A percentile compares a stretch with the other conserved stretches of the same genome.
Evolutionary conservation across 23 tunicate genomes (phyloP).

Genomic region (Phallusia fumigata): DNA sequence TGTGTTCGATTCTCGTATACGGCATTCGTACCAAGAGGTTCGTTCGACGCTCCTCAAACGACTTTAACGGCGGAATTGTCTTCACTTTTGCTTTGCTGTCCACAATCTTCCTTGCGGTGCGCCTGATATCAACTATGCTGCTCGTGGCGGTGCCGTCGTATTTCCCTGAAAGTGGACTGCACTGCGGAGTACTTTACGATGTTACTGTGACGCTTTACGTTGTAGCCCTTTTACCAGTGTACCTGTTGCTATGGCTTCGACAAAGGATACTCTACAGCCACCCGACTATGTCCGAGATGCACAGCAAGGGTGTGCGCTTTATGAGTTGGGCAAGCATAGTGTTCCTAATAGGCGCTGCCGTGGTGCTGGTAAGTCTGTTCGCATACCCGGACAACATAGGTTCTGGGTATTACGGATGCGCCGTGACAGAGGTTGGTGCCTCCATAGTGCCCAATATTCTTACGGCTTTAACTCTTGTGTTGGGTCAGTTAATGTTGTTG

Average conservation of each 20-base stretch:
- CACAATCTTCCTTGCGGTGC: not conserved
- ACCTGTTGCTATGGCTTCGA: slow-evolving; percentile 36
- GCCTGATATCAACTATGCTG: not conserved
- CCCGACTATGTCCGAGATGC: not conserved
- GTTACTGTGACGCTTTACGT: not conserved
- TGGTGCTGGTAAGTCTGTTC: not conserved
- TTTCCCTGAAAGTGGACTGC: not conserved
- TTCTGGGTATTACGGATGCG: slow-evolving; percentile 10
- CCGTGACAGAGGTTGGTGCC: not conserved
- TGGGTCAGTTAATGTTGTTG: slow-evolving; percentile 4
- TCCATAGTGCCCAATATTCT: not conserved
- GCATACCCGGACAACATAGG: not conserved
- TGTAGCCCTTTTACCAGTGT: slow-evolving; percentile 19
- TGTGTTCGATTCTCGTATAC: not conserved
- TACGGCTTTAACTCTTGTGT: not conserved
- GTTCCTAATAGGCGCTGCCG: not conserved
- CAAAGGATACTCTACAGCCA: slow-evolving; percentile 36
- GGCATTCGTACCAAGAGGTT: slow-evolving; percentile 14
- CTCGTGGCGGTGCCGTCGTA: slow-evolving; percentile 3
- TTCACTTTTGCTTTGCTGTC: slow-evolving; percentile 26
- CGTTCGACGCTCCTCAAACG: not conserved
- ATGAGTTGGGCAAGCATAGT: not conserved
- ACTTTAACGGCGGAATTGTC: slow-evolving; percentile 38
- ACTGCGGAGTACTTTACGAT: not conserved
- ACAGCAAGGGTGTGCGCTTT: not conserved